Evolutionary conservation across 2,797 vertebrate genomes (phyloP).

Genomic region (Fistularia commersonii): DNA sequence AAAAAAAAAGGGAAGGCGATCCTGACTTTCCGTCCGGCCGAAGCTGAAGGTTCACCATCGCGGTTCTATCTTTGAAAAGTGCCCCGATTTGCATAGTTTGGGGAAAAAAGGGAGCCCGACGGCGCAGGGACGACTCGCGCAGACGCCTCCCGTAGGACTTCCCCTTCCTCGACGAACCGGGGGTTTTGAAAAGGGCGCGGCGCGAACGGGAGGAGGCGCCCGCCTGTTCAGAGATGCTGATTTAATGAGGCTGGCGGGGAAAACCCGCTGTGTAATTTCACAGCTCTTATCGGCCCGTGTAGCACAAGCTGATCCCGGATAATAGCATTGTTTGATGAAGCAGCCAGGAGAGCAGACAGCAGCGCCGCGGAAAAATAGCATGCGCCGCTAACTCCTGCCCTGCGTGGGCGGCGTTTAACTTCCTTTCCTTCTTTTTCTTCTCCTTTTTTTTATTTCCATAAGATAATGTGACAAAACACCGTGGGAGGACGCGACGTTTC

Average conservation of each 20-base stretch:
- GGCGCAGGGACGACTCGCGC: no score
- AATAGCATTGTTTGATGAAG: conserved; percentile 58
- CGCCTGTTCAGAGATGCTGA: conserved; percentile 39
- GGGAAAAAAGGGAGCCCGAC: no score
- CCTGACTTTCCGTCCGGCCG: conserved; percentile 53
- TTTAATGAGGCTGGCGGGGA: conserved; percentile 48
- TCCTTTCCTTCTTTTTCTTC: background rate
- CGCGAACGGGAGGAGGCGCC: conserved; percentile 43
- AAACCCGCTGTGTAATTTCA: conserved; percentile 58
- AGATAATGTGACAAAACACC: background rate
- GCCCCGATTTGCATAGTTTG: conserved; percentile 68
- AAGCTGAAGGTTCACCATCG: conserved; percentile 48
- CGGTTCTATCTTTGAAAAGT: conserved; percentile 60
- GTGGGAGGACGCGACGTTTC: background rate
- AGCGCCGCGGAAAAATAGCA: conserved; percentile 37
- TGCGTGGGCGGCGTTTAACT: conserved; percentile 9
- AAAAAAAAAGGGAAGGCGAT: conserved; percentile 12
- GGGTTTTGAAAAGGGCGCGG: conserved; percentile 59
- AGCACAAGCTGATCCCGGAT: conserved; percentile 50
- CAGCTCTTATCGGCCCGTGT: conserved; percentile 54
- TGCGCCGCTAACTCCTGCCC: background rate
- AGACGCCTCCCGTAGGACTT: conserved; percentile 49
- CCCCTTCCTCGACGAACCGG: conserved; percentile 47
- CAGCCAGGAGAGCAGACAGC: conserved; percentile 39
- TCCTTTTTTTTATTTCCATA: no score